Base-by-base conservation (phyloP, 2,888 invertebrate species). In the Spodoptera picta region DNA sequence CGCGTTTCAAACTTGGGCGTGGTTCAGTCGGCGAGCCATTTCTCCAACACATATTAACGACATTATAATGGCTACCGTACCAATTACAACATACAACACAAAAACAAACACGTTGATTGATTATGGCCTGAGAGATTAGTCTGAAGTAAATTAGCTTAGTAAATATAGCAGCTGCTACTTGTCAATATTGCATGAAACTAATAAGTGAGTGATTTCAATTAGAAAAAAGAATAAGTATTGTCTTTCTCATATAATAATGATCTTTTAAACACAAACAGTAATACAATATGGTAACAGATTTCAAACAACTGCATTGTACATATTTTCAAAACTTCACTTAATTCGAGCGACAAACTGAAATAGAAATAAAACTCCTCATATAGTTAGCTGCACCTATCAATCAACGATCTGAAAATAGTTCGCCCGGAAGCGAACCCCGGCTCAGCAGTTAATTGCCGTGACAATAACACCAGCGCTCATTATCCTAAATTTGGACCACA, bases 401-500 rank as follows among this genome's bases (percentile, higher is more conserved):
- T 88, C 88, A 85, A 75, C 82, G 67, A 57, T 65, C 82, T 82
- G 76, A 83, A 90, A 90, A 92, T 90, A 90, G 79, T 73, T 64
- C 58, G 75, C 68, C 88, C 85, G 92, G 92, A 92, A 90, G 78
- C 80, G 80, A 82, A 80, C 79, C 75, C 83, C 69, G 75, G 78
- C 71, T 60, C 48, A 68, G 80, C 75, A 61, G 83, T 84, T 90
- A 90, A 92, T 90, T 89, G 82, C 89, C 87, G 82, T 85, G 91
- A 91, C 91, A 89, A 80, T 79, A 80, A 86, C 85, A 83, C 82
- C 77, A 76, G 73, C 74, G 77, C 84, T 85, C 86, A 84, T 87
- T 87, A 88, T 87, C 73, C 86, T 88, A 89, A 88, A 86, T 88
- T 83, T 87, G 85, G 83, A 87, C 80, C 84, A 84, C 87, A 84